phyloP scores from a whole-genome alignment of 2,113 vertebrate species.

The Martes martes region DNA sequence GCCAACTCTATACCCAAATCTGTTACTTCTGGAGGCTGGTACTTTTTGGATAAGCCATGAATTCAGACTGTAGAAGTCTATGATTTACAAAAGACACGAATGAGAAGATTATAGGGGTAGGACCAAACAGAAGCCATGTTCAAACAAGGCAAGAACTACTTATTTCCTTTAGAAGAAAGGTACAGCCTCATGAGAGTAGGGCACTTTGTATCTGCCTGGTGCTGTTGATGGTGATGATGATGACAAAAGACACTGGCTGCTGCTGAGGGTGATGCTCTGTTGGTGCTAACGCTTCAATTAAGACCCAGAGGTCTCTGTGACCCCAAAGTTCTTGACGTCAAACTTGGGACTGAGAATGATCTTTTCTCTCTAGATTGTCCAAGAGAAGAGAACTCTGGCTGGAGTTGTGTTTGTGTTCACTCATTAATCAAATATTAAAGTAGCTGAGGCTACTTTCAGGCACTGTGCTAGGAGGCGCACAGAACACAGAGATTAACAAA shows the following conservation, averaged over 20 bases:
- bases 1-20: background rate
- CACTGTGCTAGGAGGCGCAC: background rate
- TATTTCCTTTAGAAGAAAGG: constrained; percentile 16
- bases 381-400: background rate
- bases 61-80: background rate
- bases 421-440: background rate
- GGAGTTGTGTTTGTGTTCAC: background rate
- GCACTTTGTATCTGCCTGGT: background rate
- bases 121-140: background rate
- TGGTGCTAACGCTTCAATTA: background rate
- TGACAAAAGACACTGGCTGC: background rate
- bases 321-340: background rate
- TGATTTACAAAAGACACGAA: constrained; percentile 1
- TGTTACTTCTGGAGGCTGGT: background rate
- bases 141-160: constrained; percentile 17
- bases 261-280: background rate
- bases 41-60: background rate
- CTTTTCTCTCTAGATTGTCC: background rate
- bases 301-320: background rate
- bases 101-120: constrained; percentile 40
- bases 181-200: background rate
- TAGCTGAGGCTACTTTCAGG: background rate
- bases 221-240: background rate
- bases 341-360: background rate
- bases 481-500: background rate